Evolutionary conservation across 30 jellyfish, hydroid and myxozoan genomes (phyloP), one percentile per base, ranked within the genome.

Genomic region (Aurelia sp.): DNA sequence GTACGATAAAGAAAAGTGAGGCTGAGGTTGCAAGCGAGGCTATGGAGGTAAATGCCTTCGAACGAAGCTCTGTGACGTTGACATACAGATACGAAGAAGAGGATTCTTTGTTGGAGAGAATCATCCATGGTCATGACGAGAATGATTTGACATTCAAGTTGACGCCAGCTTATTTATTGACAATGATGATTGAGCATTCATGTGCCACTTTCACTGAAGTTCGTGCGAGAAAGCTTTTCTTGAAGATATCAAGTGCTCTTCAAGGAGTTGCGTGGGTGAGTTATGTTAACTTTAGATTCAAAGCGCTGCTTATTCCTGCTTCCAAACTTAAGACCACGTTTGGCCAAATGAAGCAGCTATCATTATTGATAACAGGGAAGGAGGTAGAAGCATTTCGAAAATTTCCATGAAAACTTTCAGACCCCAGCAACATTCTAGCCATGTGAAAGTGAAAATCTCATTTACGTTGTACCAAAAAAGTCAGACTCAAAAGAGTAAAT

Each of bases 221-320:
- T 15, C 95, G 73, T 19, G 95, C 97, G 0, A 78, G 97, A 57
- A 89, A 86, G 79, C 86, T 94, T 10, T 76, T 94, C 23, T 81
- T 94, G 53, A 94, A 94, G 77, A 82, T 94, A 11, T 94, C 97
- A 15, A 85, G 97, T 73, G 99, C 96, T 16, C 85, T 94, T 44
- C 99, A 94, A 81, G 86, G 99, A 41, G 77, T 94, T 66, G 99
- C 99, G 2, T 94, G 99, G 99, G 99, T 94, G 50, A 61, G 98
- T 85, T 31, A 12, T 6, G 27, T 1, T 11, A 18, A 22, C 12
- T 62, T 62, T 52, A 19, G n/a, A 15, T 17, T 75, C 15, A 44
- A 8, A 44, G 55, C 13, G 55, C 8, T 44, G 9, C 3, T 44
- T 8, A 44, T 44, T 44, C 55, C 55, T 44, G 55, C 55, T 44